Evolutionary conservation across 2,113 vertebrate species (phyloP).

Genomic region (Tenebrosternarchus preto): DNA sequence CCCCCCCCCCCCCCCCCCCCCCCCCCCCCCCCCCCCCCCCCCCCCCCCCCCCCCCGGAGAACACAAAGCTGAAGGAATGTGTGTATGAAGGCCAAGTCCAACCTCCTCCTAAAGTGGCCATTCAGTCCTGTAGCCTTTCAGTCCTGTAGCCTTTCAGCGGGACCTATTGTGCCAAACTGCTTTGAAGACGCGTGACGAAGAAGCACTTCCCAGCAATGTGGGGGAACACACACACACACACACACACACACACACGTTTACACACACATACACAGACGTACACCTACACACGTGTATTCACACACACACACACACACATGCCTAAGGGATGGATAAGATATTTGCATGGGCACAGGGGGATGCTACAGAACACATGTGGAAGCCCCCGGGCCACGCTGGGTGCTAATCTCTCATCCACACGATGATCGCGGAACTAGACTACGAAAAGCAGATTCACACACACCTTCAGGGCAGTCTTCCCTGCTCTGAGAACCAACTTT

Average conservation of each 20-base stretch:
- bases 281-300: no score
- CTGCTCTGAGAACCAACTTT: no score
- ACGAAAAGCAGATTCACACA: no score
- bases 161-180: conserved; percentile 74
- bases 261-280: conserved; percentile 57
- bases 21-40: no score
- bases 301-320: conserved; percentile 56
- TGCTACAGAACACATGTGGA: neutral
- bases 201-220: conserved; percentile 70
- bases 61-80: conserved; percentile 75
- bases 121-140: conserved; percentile 79
- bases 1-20: no score
- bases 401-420: neutral
- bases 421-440: no score
- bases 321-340: conserved; percentile 54
- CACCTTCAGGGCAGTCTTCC: no score
- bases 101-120: conserved; percentile 74
- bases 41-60: no score
- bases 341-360: neutral
- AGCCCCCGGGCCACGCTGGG: neutral
- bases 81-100: conserved; percentile 78
- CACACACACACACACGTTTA: conserved; percentile 56
- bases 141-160: conserved; percentile 74
- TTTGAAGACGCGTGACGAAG: conserved; percentile 72
- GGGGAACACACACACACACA: conserved; percentile 66